Evolutionary conservation across 2,888 invertebrate genomes (phyloP).

Genomic region (Nipponacmea schrenckii): DNA sequence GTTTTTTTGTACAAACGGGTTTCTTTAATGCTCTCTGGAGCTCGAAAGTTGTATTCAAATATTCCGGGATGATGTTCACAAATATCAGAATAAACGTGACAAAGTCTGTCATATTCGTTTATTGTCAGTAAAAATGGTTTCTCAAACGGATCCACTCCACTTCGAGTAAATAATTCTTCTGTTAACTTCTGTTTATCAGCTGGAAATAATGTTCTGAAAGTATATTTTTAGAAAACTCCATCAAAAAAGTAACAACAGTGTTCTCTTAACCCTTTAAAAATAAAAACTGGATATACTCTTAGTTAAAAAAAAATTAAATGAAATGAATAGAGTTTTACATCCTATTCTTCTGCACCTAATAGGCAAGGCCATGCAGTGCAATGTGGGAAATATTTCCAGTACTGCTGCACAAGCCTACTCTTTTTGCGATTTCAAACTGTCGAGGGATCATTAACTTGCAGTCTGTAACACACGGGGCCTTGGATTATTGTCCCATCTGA

Average conservation of each 20-base stretch:
- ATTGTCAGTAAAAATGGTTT: slow-evolving; percentile 81
- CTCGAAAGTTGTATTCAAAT: slow-evolving; percentile 77
- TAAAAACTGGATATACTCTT: no score
- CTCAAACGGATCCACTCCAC: slow-evolving; percentile 78
- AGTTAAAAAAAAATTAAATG: no score
- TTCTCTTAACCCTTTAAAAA: neutral
- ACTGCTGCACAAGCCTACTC: no score
- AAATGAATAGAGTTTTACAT: no score
- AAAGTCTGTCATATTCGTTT: slow-evolving; percentile 81
- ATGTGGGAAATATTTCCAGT: no score
- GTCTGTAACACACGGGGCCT: no score
- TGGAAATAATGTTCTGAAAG: slow-evolving; percentile 79
- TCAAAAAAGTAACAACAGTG: neutral
- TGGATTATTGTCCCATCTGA: no score
- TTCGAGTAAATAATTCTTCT: slow-evolving; percentile 76
- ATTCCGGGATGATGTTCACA: slow-evolving; percentile 69
- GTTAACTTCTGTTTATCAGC: slow-evolving; percentile 77
- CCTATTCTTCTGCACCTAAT: no score
- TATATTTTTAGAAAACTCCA: slow-evolving; percentile 13
- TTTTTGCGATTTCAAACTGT: no score
- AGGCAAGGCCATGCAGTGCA: no score
- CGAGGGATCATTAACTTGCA: no score
- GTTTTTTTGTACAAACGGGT: slow-evolving; percentile 24
- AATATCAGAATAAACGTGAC: slow-evolving; percentile 81
- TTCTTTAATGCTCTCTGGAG: slow-evolving; percentile 52